Evolutionary conservation across 2,888 invertebrate species (phyloP), one percentile per base, ranked within the genome.

Genomic region (Lycia hirtaria): DNA sequence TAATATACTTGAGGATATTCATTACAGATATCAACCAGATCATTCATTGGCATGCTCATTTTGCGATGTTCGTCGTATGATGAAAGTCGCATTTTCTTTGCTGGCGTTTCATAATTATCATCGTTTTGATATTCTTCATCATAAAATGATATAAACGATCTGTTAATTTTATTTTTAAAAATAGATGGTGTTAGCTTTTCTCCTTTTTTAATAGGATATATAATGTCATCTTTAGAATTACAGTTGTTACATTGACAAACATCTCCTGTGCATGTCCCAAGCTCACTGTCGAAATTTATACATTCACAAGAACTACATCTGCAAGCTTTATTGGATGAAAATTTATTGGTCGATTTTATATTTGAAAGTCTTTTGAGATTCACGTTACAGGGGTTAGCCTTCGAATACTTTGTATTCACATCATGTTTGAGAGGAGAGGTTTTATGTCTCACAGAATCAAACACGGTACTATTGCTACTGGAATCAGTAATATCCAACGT

Each of bases 261-360:
- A 30, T 51, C 51, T n/a, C 37, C 35, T 19, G 20, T 50, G 30
- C 49, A 57, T n/a, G 20, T 22, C 2, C 12, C 12, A 7, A 6
- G 6, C 12, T 9, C 19, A n/a, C 26, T 24, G 48, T 62, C 40
- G 28, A 65, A 69, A 22, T 67, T 56, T 12, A 33, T 33, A 52
- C 69, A 70, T 41, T 67, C 62, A 35, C 68, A 67, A 15, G 58
- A 56, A 10, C 41, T 40, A 30, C 69, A 64, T 52, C 56, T 49
- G 52, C 32, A 14, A 3, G 15, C 19, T 0, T 38, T 14, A 3
- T 62, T 54, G 4, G 44, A 50, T 28, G 37, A 35, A 43, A 49
- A 45, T 44, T 44, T 44, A 26, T 49, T 57, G 4, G 33, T 45
- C 3, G 19, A 9, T 15, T 53, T 32, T 14, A 1, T 49, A 6